phyloP scores from a whole-genome alignment of 2,113 vertebrate genomes.

The Pyxicephalus adspersus region DNA sequence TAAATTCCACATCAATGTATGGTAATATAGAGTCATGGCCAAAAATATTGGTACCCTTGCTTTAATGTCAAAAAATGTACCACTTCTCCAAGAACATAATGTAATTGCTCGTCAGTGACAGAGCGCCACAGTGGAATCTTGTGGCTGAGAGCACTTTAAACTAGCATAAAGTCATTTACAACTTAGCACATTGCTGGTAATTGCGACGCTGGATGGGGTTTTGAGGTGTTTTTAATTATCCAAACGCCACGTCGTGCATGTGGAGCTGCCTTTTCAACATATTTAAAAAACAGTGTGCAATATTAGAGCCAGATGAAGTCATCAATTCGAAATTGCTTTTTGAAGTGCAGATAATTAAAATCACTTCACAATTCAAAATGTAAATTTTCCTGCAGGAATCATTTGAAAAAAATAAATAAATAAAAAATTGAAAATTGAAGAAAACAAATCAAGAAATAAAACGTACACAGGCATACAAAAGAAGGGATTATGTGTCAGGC shows the following conservation, averaged over 20 bases:
- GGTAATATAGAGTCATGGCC: too few relatives aligned
- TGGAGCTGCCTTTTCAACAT: conserved; percentile 37
- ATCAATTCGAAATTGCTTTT: conserved; percentile 47
- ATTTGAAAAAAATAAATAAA: conserved; percentile 17
- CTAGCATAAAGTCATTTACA: conserved; percentile 32
- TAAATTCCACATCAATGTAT: too few relatives aligned
- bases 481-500: background rate
- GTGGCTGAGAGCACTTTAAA: conserved; percentile 21
- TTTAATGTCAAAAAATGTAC: too few relatives aligned
- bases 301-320: conserved; percentile 49
- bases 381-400: conserved; percentile 36
- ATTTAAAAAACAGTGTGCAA: conserved; percentile 49
- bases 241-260: conserved; percentile 21
- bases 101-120: conserved; percentile 48
- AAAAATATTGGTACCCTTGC: too few relatives aligned
- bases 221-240: conserved; percentile 47
- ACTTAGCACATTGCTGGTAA: conserved; percentile 38
- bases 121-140: conserved; percentile 35
- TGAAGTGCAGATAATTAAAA: conserved; percentile 53
- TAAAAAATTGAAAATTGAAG: conserved; percentile 6
- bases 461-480: background rate
- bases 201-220: conserved; percentile 34
- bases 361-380: conserved; percentile 41
- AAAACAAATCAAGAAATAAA: background rate
- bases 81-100: background rate